Evolutionary conservation across 2,888 invertebrate genomes (phyloP).

Genomic region (Cosmorhoe ocellata): DNA sequence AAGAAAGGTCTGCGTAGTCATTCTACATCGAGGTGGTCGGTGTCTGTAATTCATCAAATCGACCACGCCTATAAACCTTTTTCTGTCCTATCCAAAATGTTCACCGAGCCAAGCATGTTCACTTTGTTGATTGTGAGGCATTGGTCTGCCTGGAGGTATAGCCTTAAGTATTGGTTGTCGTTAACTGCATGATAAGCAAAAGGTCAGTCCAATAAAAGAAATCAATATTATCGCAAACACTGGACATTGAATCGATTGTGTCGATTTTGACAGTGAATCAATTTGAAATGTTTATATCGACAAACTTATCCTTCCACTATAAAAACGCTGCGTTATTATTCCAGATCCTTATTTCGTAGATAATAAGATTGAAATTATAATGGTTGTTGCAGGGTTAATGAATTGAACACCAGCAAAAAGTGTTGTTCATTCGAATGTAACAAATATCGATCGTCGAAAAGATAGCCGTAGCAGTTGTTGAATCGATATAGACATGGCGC

Average conservation of each 20-base stretch:
- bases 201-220: slow-evolving; percentile 63
- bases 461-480: slow-evolving; percentile 74
- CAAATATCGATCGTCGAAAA: slow-evolving; percentile 74
- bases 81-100: slow-evolving; percentile 15
- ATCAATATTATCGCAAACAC: slow-evolving; percentile 65
- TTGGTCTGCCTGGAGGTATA: slow-evolving; percentile 32
- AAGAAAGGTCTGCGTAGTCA: not conserved
- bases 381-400: slow-evolving; percentile 27
- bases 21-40: slow-evolving; percentile 12
- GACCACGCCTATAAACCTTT: slow-evolving; percentile 22
- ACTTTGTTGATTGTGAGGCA: slow-evolving; percentile 23
- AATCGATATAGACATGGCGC: slow-evolving; percentile 77
- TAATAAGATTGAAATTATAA: slow-evolving; percentile 16
- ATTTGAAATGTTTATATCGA: slow-evolving; percentile 58
- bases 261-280: slow-evolving; percentile 75
- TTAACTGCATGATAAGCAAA: slow-evolving; percentile 52
- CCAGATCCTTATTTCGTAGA: slow-evolving; percentile 12
- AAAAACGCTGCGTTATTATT: slow-evolving; percentile 10
- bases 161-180: slow-evolving; percentile 52
- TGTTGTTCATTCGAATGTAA: slow-evolving; percentile 66
- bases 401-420: slow-evolving; percentile 46
- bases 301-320: slow-evolving; percentile 30
- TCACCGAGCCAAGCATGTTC: slow-evolving; percentile 7
- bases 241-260: slow-evolving; percentile 70
- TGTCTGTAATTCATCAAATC: slow-evolving; percentile 12